Base-by-base conservation (phyloP, 2,113 vertebrate species). In the Dipodomys ordii region DNA sequence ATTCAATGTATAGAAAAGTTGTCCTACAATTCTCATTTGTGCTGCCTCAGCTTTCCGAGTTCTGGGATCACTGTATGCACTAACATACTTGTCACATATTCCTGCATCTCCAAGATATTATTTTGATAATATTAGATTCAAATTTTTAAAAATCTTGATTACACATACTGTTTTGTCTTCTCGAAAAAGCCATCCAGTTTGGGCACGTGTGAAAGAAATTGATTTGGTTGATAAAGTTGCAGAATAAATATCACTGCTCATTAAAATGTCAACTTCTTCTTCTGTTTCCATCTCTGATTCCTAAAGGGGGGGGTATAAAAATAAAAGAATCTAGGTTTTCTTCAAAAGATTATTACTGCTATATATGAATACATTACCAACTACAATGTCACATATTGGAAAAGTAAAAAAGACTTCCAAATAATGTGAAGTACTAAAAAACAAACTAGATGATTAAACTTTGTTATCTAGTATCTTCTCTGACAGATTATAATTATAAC, bases 211-310 rank as follows among this genome's bases (percentile, higher is more conserved):
- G 98, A 99, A 99, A 28, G 99, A 99, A 96, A 99, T 99, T 87
- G 99, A 99, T 98, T 99, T 99, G 96, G 99, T 99, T 97, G 99
- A 99, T 95, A 99, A 98, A 0, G 99, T 99, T 96, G 99, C 99
- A 0, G 99, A 99, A 98, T 99, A 99, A 96, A 99, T 99, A 82
- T 99, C 99, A 2, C 99, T 99, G 98, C 99, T 99, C 99, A 99
- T 99, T 97, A 99, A 97, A 98, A 99, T 99, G 97, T 99, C 99
- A 95, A 99, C 99, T 94, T 99, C 99, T 89, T 99, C 99, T 96
- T 99, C 99, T 0, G 99, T 99, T 98, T 99, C 99, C 99, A 99
- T 99, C 98, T 99, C 99, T 0, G 99, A 99, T 97, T 99, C 99
- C 99, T 99, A 39, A 95, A 87, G 25, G 71, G 15, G 73, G 91